Base-by-base conservation (phyloP, 2,797 vertebrate species). In the Gymnoscopelus braueri region DNA sequence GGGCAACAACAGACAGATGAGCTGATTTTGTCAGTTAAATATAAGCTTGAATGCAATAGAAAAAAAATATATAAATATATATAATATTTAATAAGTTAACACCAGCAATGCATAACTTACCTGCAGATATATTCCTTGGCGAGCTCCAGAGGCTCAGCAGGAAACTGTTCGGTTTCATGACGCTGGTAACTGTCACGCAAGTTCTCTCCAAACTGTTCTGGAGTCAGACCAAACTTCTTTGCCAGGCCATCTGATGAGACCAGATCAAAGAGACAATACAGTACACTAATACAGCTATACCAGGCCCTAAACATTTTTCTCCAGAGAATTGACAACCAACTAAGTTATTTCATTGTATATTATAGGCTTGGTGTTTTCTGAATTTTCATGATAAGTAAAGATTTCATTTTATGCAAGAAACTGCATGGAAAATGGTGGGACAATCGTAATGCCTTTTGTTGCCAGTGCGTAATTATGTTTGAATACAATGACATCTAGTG, bases 41-140 rank as follows among this genome's bases (percentile, higher is more conserved):
- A 14, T 5, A 50, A 26, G 24, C 23, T 14, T 50, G 24, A 2
- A 50, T 29, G 14, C 13, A 8, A 8, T 48, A 12, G 6, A 19
- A 7, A n/a, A n/a, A n/a, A n/a, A n/a, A n/a, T n/a, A n/a, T n/a
- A n/a, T n/a, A n/a, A n/a, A n/a, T n/a, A n/a, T n/a, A n/a, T n/a
- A n/a, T n/a, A n/a, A n/a, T n/a, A n/a, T n/a, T n/a, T n/a, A 48
- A 12, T 3, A 55, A 3, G 9, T 12, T 57, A 13, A 5, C 12
- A 13, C 13, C 24, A 32, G 26, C 24, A n/a, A 11, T 0, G 9
- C 9, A 0, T 8, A 14, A 3, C 54, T 65, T 78, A 96, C 96
- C 95, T 95, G 92, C 96, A 97, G 54, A 96, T 91, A 0, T 97
- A 97, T 83, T 97, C 96, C 82, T 96, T 96, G 58, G 96, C 96